A percentile compares a stretch with the other conserved stretches of the same genome.
phyloP scores from a whole-genome alignment of 1,140 invertebrate species.

The Drosophila ironensis region DNA sequence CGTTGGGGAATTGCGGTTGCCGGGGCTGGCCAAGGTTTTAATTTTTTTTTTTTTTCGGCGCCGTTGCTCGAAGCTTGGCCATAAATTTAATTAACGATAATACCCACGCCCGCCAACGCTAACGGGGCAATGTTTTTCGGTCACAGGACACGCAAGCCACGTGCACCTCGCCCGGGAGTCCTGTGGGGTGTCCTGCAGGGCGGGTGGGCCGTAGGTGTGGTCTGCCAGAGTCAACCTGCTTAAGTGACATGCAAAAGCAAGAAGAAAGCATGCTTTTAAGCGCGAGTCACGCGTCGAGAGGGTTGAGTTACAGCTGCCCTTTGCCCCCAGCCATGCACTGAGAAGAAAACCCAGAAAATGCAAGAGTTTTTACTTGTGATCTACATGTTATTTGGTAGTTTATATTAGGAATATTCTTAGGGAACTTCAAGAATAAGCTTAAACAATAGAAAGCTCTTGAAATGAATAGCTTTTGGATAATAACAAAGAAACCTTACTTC shows the following conservation, averaged over 20 bases:
- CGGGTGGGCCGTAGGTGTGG: background rate
- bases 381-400: no score
- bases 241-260: slow-evolving; percentile 26
- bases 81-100: slow-evolving; percentile 29
- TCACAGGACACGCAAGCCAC: slow-evolving; percentile 20
- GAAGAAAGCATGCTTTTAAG: slow-evolving; percentile 20
- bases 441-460: no score
- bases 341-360: no score
- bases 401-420: no score
- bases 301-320: background rate
- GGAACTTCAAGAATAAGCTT: no score
- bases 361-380: no score
- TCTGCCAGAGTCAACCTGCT: slow-evolving; percentile 24
- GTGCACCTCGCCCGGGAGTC: background rate
- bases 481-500: no score
- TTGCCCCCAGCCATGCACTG: background rate
- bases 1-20: no score
- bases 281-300: slow-evolving; percentile 14
- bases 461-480: no score
- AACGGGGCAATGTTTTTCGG: slow-evolving; percentile 14
- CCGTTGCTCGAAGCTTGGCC: background rate
- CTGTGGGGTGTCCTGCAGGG: background rate
- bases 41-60: background rate
- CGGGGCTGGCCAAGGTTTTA: background rate
- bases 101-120: slow-evolving; percentile 3